Evolutionary conservation across 1,140 invertebrate genomes (phyloP).

Genomic region (Saccostrea echinata): DNA sequence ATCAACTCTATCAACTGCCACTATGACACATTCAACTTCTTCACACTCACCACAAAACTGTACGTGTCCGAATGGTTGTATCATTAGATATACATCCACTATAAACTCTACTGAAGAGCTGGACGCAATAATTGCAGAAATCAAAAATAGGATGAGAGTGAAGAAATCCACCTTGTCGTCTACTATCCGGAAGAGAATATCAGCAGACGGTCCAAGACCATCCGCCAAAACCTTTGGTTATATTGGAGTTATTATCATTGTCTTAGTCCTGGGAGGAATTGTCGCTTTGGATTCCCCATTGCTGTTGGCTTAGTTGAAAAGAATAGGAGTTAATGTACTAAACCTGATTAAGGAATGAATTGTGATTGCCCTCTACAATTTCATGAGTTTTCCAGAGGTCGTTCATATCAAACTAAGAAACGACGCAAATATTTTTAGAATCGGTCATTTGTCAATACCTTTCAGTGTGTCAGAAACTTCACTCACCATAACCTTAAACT

Average conservation of each 20-base stretch:
- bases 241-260: conserved; percentile 15
- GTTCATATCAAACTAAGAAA: too few relatives aligned
- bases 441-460: too few relatives aligned
- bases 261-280: not conserved
- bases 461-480: too few relatives aligned
- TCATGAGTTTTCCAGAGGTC: too few relatives aligned
- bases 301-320: not conserved
- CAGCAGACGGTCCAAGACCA: conserved; percentile 38
- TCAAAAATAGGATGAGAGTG: not conserved
- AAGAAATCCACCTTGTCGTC: conserved; percentile 38
- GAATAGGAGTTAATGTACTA: not conserved
- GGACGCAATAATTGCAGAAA: not conserved
- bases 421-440: too few relatives aligned
- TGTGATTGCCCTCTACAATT: too few relatives aligned
- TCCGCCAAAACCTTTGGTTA: conserved; percentile 37
- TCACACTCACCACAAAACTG: not conserved
- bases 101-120: conserved; percentile 16
- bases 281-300: conserved; percentile 18
- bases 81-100: not conserved
- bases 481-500: too few relatives aligned
- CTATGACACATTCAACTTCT: not conserved
- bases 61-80: not conserved
- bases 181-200: conserved; percentile 27
- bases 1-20: too few relatives aligned
- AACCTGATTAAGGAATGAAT: not conserved